These are phyloP conservation scores for Turnix velox DNA, from an alignment of 2,113 vertebrate species.

Conservation along the genomic window DNA sequence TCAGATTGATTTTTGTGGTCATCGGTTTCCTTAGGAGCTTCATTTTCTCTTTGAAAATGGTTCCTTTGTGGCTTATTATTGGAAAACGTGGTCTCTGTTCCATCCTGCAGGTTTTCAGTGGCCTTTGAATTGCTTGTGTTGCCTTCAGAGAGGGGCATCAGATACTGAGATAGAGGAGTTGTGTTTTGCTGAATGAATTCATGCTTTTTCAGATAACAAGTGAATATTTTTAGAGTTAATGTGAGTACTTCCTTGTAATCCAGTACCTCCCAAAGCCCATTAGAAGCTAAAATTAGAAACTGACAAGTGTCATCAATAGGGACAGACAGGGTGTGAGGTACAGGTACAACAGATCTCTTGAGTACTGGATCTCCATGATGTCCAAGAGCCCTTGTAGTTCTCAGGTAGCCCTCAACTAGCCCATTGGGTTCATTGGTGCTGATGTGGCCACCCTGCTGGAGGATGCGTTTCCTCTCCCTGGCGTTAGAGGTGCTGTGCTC, in stretches of 20 bases:
- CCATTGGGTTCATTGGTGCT: constrained; percentile 34
- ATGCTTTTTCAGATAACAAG: background rate
- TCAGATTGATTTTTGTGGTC: background rate
- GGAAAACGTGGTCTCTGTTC: background rate
- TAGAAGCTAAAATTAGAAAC: constrained; percentile 70
- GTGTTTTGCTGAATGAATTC: background rate
- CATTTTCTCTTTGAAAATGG: background rate
- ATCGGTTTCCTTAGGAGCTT: background rate
- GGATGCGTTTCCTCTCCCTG: constrained; percentile 43
- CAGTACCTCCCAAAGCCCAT: constrained; percentile 69
- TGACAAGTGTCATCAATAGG: constrained; percentile 55
- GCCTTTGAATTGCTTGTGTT: background rate
- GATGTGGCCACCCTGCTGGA: constrained; percentile 41
- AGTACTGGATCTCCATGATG: constrained; percentile 57
- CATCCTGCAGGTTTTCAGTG: background rate
- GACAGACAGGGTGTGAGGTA: constrained; percentile 53
- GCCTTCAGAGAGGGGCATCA: background rate
- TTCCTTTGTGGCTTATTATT: background rate
- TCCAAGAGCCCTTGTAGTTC: constrained; percentile 60
- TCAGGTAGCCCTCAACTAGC: constrained; percentile 52
- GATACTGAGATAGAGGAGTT: rapidly evolving
- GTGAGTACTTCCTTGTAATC: constrained; percentile 59
- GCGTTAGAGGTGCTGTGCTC: constrained; percentile 59
- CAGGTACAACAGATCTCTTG: constrained; percentile 62
- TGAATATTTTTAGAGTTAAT: constrained; percentile 42